Base-by-base conservation (phyloP, 2,888 invertebrate genomes). In the Apodemia hepburni region DNA sequence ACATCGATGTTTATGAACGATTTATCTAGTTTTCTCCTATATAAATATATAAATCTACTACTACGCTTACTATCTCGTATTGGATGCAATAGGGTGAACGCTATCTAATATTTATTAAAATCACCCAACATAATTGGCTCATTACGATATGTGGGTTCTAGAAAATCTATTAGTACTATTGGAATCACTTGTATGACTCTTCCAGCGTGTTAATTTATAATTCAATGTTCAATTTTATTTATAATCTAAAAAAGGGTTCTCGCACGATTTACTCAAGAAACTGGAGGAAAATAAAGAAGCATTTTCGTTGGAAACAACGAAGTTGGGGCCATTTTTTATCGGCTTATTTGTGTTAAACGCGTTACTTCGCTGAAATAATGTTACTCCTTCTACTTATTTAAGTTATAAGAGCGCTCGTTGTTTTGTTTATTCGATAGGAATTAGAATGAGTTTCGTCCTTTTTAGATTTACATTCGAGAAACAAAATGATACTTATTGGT, bases 331-430 rank as follows among this genome's bases (percentile, higher is more conserved):
- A 75, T 81, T 81, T 79, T 75, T 79, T 80, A 81, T 77, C 75
- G 73, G 77, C 75, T 81, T 79, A 80, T 79, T 79, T 79, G 75
- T 76, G 74, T 74, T 79, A 77, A 79, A 51, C 51, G 78, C 74
- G 74, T 76, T 76, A 78, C 74, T 70, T 70, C 72, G 72, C 69
- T 70, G 73, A 74, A 77, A 78, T 77, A 78, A 77, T 75, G 74
- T 72, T 73, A 68, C 71, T 74, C 72, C 69, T 65, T 60, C 61
- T 68, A 62, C 45, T 27, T 35, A 65, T 60, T 63, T 61, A 59
- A 61, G 61, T 59, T 60, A 38, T 51, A 51, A 51, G 51, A 22
- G 12, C 51, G 54, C 27, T 38, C 59, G 38, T 59, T 38, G 63
- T 54, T 60, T 63, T 45, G 58, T 63, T 63, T 63, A 45, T 54